These are phyloP conservation scores for Glyptemys insculpta DNA, from an alignment of 2,797 vertebrate species.

Conservation along the genomic window DNA sequence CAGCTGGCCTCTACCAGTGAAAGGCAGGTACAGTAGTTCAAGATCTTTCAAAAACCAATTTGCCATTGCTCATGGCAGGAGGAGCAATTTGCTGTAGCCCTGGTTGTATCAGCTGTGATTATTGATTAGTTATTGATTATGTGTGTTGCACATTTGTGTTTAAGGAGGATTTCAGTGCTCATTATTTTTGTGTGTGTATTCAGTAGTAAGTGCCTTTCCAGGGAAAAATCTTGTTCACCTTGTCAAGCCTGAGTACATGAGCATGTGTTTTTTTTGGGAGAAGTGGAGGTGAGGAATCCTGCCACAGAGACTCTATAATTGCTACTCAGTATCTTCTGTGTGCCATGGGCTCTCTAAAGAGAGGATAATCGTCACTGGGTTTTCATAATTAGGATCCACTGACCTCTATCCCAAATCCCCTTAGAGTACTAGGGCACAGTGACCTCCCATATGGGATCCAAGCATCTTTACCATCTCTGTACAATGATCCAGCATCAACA, in stretches of 20 bases:
- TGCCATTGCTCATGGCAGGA: neutral
- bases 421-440: neutral
- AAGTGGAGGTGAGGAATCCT: neutral
- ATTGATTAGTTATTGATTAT: neutral
- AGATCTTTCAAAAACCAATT: neutral
- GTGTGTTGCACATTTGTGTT: neutral
- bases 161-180: conserved; percentile 25
- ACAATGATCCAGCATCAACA: neutral
- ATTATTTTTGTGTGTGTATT: neutral
- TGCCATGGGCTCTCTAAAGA: neutral
- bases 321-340: neutral
- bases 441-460: neutral
- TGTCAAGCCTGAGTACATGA: neutral
- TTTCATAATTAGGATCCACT: neutral
- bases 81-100: neutral
- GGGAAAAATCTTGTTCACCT: neutral
- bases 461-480: neutral
- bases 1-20: neutral
- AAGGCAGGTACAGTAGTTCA: neutral
- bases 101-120: conserved; percentile 7
- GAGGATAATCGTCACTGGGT: neutral
- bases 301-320: neutral
- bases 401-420: neutral
- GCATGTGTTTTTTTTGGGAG: neutral
- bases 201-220: neutral